Evolutionary conservation across 2,797 vertebrate species (phyloP).

Genomic region (Morus bassanus): DNA sequence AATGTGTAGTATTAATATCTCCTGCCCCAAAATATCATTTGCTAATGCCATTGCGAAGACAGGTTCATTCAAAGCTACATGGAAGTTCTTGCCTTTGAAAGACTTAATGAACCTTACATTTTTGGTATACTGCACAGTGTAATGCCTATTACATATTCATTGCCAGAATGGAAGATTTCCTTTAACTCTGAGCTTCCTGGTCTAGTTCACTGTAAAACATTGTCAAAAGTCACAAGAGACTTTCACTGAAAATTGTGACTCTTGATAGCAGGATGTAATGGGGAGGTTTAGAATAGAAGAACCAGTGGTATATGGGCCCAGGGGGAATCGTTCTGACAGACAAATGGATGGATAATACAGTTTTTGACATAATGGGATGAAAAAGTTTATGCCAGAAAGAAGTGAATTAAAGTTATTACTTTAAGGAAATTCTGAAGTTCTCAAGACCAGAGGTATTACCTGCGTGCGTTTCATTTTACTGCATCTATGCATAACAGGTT

Average conservation of each 20-base stretch:
- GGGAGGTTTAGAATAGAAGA: constrained; percentile 77
- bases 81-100: constrained; percentile 78
- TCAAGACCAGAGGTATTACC: constrained; percentile 65
- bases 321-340: constrained; percentile 81
- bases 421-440: constrained; percentile 78
- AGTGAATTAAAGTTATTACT: constrained; percentile 82
- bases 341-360: constrained; percentile 83
- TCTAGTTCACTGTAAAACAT: constrained; percentile 81
- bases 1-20: constrained; percentile 82
- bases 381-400: constrained; percentile 81
- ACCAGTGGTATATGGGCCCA: constrained; percentile 75
- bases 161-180: constrained; percentile 80
- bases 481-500: constrained; percentile 61
- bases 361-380: constrained; percentile 83
- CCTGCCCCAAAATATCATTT: constrained; percentile 77
- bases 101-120: constrained; percentile 85
- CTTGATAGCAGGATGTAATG: constrained; percentile 81
- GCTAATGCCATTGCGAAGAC: constrained; percentile 77
- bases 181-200: constrained; percentile 82
- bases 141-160: constrained; percentile 85
- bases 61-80: constrained; percentile 81
- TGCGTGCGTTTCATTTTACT: constrained; percentile 51
- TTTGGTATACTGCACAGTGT: constrained; percentile 81
- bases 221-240: constrained; percentile 84
- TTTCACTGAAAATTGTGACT: constrained; percentile 80